Evolutionary conservation across 2,113 vertebrate species (phyloP).

Genomic region (Speoplatyrhinus poulsoni): DNA sequence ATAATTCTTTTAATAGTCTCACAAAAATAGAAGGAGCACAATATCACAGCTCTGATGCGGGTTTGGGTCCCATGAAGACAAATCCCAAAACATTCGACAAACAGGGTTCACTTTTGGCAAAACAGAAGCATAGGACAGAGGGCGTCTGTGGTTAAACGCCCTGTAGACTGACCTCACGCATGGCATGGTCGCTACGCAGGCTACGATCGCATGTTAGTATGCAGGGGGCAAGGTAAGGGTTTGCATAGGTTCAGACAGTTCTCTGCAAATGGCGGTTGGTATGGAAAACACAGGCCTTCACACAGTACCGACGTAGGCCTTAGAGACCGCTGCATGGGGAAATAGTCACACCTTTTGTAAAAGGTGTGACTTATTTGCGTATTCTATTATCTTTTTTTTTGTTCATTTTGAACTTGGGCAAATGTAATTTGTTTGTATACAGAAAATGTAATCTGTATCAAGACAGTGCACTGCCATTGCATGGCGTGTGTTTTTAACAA

Average conservation of each 20-base stretch:
- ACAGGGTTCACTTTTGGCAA: slow-evolving; percentile 52
- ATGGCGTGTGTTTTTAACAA: too few relatives aligned
- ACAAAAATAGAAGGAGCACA: slow-evolving; percentile 79
- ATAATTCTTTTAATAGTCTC: slow-evolving; percentile 71
- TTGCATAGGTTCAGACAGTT: slow-evolving; percentile 77
- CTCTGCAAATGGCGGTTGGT: slow-evolving; percentile 53
- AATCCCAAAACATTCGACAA: slow-evolving; percentile 60
- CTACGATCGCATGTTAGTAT: slow-evolving; percentile 54
- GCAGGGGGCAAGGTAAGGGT: slow-evolving; percentile 62
- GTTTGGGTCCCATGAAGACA: slow-evolving; percentile 61
- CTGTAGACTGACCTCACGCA: slow-evolving; percentile 51
- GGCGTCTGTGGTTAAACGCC: slow-evolving; percentile 53
- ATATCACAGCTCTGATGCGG: slow-evolving; percentile 59
- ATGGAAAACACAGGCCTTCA: background rate
- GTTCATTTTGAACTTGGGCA: background rate
- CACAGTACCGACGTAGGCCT: slow-evolving; percentile 30
- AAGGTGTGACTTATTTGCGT: too few relatives aligned
- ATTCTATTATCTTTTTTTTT: too few relatives aligned
- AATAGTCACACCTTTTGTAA: background rate
- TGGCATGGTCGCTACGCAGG: slow-evolving; percentile 42
- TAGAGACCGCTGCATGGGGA: slow-evolving; percentile 5
- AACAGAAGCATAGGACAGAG: slow-evolving; percentile 43
- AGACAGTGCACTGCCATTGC: too few relatives aligned
- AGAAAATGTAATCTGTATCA: too few relatives aligned
- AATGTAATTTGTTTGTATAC: too few relatives aligned